Conservation (phyloP, 2,113 vertebrate genomes). For the Tonatia bakeri region DNA sequence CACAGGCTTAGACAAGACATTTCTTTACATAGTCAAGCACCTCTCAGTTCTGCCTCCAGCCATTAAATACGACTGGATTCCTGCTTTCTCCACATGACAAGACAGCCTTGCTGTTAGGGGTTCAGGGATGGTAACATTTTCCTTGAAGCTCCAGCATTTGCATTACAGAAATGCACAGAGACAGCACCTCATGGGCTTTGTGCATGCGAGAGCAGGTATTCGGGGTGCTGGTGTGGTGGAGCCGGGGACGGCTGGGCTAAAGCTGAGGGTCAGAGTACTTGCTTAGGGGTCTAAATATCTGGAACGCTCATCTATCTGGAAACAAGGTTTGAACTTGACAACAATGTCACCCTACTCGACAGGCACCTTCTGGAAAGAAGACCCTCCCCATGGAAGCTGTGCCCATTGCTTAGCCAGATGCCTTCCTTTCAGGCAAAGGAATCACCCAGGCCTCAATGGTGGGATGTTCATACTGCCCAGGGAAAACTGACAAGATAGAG, state of each 20-base stretch:
- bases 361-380: slow-evolving; percentile 90
- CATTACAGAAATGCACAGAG: background rate
- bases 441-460: slow-evolving; percentile 88
- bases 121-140: background rate
- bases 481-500: background rate
- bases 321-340: slow-evolving; percentile 91
- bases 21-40: background rate
- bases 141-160: background rate
- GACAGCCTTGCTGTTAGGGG: background rate
- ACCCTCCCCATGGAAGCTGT: slow-evolving; percentile 88
- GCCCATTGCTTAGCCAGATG: slow-evolving; percentile 88
- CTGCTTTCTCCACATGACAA: background rate
- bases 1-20: background rate
- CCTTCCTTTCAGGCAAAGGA: slow-evolving; percentile 88
- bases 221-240: background rate
- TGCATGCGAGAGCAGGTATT: too few relatives aligned
- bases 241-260: background rate
- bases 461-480: slow-evolving; percentile 88
- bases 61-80: background rate
- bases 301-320: slow-evolving; percentile 91
- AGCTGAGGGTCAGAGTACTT: slow-evolving; percentile 87
- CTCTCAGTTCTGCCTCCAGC: background rate
- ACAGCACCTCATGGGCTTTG: background rate
- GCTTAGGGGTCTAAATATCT: slow-evolving; percentile 91
- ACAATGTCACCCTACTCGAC: slow-evolving; percentile 88